Conservation (phyloP, 2,888 invertebrate genomes). For the Caenorhabditis panamensis region DNA sequence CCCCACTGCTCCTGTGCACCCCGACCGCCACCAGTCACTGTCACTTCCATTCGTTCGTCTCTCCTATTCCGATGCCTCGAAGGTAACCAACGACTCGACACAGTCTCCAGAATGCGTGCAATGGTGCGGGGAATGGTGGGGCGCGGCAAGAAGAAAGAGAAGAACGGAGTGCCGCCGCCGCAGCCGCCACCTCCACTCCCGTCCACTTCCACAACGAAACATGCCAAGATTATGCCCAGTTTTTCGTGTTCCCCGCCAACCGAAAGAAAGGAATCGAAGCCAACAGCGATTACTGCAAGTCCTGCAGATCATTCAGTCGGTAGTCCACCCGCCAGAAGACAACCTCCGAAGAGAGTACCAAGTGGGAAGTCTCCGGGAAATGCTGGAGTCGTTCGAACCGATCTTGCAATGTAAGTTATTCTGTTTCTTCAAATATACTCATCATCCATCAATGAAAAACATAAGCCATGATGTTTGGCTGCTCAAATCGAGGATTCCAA, state of each 20-base stretch:
- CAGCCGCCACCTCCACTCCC: conserved; percentile 14
- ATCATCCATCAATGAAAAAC: background rate
- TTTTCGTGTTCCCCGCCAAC: conserved; percentile 46
- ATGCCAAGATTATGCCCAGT: conserved; percentile 41
- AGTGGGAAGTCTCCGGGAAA: conserved; percentile 34
- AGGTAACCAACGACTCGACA: background rate
- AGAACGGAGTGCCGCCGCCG: conserved; percentile 30
- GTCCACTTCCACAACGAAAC: conserved; percentile 20
- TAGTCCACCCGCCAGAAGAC: conserved; percentile 46
- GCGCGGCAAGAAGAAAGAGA: conserved; percentile 53
- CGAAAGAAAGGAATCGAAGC: conserved; percentile 28
- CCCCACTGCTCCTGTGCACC: conserved; percentile 16
- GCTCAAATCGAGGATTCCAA: background rate
- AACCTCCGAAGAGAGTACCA: conserved; percentile 32
- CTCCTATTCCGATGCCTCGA: conserved; percentile 14
- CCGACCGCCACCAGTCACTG: background rate
- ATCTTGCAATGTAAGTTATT: conserved; percentile 57
- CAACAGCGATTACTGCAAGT: conserved; percentile 2
- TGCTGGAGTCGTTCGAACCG: conserved; percentile 41
- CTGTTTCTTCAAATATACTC: background rate
- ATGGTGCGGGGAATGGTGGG: conserved; percentile 58
- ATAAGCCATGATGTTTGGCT: background rate
- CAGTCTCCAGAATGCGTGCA: conserved; percentile 46
- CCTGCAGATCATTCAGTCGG: conserved; percentile 32
- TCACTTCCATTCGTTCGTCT: background rate